phyloP scores from a whole-genome alignment of 1,140 invertebrate species.

The Achroia grisella region DNA sequence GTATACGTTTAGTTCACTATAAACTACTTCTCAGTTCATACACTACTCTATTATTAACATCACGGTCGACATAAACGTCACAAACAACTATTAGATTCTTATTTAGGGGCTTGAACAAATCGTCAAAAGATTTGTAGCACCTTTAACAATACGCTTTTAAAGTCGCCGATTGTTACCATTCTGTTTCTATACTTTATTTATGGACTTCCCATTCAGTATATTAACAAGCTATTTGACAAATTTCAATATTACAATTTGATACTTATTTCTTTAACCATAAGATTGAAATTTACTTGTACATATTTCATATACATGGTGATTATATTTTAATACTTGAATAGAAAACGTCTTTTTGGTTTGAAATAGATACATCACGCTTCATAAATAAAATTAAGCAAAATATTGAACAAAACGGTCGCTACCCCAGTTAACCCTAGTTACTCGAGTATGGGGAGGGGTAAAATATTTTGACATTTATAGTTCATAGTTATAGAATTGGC shows the following conservation, averaged over 20 bases:
- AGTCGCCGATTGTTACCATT: slow-evolving; percentile 48
- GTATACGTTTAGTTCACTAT: too few relatives aligned
- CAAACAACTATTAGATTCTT: slow-evolving; percentile 44
- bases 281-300: slow-evolving; percentile 8
- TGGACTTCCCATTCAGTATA: slow-evolving; percentile 10
- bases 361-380: slow-evolving; percentile 41
- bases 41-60: too few relatives aligned
- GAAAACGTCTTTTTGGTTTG: slow-evolving; percentile 19
- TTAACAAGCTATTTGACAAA: neutral
- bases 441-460: slow-evolving; percentile 36
- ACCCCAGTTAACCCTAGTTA: slow-evolving; percentile 47
- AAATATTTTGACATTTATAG: slow-evolving; percentile 63
- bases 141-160: slow-evolving; percentile 41
- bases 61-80: slow-evolving; percentile 12
- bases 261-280: slow-evolving; percentile 4
- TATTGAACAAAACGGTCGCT: slow-evolving; percentile 39
- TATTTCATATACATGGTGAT: neutral
- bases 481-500: neutral
- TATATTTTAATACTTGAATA: slow-evolving; percentile 14
- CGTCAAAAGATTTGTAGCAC: slow-evolving; percentile 50
- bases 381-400: slow-evolving; percentile 63
- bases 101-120: slow-evolving; percentile 49
- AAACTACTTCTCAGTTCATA: too few relatives aligned
- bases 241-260: neutral
- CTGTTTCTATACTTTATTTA: slow-evolving; percentile 39